Base-by-base conservation (phyloP, 53 echinoderm and acorn worm genomes). In the Paelopatides confundens region DNA sequence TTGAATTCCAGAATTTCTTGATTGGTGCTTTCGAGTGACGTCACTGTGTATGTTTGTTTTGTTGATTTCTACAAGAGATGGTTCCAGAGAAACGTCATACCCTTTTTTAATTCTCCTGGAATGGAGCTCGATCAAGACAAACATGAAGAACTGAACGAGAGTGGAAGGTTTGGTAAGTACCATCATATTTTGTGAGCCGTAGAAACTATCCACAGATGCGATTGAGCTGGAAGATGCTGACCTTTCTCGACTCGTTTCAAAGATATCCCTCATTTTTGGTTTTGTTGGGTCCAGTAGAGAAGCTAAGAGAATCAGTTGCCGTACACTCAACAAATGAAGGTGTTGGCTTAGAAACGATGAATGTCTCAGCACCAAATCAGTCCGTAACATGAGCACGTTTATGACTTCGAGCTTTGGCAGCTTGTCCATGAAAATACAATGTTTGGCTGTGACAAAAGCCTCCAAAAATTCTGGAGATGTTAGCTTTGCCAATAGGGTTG, bases 211-310 rank as follows among this genome's bases (percentile, higher is more conserved):
- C 12, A 79, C 31, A 0, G 88, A 88, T 62, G 65, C 31, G 39
- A 88, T 5, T 15, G 88, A 88, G 15, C 78, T 49, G n/a, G 66
- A 31, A 29, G 88, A 88, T 17, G 78, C 11, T 15, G 88, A 77
- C 27, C 88, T 62, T 33, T 67, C 13, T 34, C 68, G 30, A 31
- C 71, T 47, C 35, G 38, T 71, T 50, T 90, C 90, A 86, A 91
- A 78, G 43, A 94, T 89, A 21, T 89, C 90, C 77, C 87, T 89
- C 32, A 94, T 92, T 18, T 87, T 90, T n/a, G 92, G 87, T 84
- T 95, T 95, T 63, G 98, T 95, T 24, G 98, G 98, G 68, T 97
- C 98, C 85, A 97, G 91, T 35, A 97, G 78, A 53, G 89, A 87
- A 64, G 98, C 98, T 9, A 97, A 65, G 65, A 93, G 92, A 36